Base-by-base conservation (phyloP, 2,888 invertebrate species). In the Drosophila pseudotakahashii region DNA sequence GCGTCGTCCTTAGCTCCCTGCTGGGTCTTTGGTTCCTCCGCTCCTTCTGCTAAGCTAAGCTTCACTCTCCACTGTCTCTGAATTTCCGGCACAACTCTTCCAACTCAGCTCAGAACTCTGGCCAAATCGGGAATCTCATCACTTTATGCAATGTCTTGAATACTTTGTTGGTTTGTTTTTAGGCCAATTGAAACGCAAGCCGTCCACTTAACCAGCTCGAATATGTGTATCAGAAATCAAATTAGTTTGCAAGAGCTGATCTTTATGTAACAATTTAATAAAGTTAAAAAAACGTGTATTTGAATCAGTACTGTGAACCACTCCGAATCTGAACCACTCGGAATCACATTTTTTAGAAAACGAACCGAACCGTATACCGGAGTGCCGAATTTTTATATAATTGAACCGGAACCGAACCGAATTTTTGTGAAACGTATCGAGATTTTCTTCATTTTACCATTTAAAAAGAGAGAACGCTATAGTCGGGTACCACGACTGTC, bases 1-100 rank as follows among this genome's bases (percentile, higher is more conserved):
- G 83, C 60, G 75, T 59, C 53, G 71, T 76, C 23, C 26, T 84
- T 37, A 61, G 70, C 70, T 68, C 81, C 26, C 52, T 88, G 34
- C 34, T 91, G 76, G 89, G 83, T 75, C 73, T 88, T 62, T 81
- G 81, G 64, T 75, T 66, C 78, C 51, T 79, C 58, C 77, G 74
- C 55, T 89, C 51, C 61, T 52, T 76, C 23, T 34, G 34, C 48
- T 48, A 34, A 11, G 42, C 42, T 42, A 13, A 11, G 42, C 42
- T 42, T 19, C 11, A 23, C 44, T 48, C 41, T 36, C 19, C 13
- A 48, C 41, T 63, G 11, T 19, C 63, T 63, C 36, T 10, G 19
- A 48, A 26, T 44, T 64, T 23, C 10, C 67, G 10, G 42, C 54
- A 16, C 14, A 41, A 19, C n/a, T 16, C 32, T 57, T 45, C 5